Percentiles rank a stretch among this genome's conserved stretches.
Evolutionary conservation across 2,113 vertebrate genomes (phyloP).

Genomic region (Eulemur macaco): DNA sequence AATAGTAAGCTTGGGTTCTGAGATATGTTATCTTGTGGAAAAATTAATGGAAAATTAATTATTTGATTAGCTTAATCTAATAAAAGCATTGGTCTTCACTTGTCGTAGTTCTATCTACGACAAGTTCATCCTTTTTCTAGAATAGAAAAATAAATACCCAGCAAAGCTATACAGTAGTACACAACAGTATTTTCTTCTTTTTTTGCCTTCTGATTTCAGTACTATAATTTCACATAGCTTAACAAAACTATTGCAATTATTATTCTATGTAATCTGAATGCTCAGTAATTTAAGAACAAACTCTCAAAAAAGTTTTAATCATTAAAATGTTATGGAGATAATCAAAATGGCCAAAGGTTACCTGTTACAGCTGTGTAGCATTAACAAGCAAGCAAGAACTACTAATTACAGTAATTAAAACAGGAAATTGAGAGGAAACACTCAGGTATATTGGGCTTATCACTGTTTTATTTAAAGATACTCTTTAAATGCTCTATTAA

Average conservation of each 20-base stretch:
- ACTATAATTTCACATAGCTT: neutral
- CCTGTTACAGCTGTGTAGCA: neutral
- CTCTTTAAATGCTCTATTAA: neutral
- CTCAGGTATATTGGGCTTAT: neutral
- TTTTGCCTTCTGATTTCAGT: neutral
- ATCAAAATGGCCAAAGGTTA: slow-evolving; percentile 34
- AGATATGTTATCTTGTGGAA: neutral
- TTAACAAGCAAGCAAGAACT: neutral
- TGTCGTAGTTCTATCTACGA: neutral
- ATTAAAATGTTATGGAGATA: slow-evolving; percentile 1
- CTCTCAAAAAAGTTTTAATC: neutral
- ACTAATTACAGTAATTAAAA: slow-evolving; percentile 42
- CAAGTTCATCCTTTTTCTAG: neutral
- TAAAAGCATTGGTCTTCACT: neutral
- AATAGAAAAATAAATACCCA: neutral
- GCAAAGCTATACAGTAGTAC: neutral
- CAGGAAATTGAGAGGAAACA: slow-evolving; percentile 24
- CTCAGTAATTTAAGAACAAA: neutral
- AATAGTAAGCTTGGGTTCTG: neutral
- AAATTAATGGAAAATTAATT: neutral
- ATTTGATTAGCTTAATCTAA: neutral
- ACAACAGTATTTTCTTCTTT: neutral
- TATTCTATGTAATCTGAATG: neutral
- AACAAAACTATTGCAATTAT: neutral
- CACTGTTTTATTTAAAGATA: slow-evolving; percentile 45